Evolutionary conservation across 2,113 vertebrate species (phyloP), one percentile per base, ranked within the genome.

Genomic region (Paedocypris sp.): DNA sequence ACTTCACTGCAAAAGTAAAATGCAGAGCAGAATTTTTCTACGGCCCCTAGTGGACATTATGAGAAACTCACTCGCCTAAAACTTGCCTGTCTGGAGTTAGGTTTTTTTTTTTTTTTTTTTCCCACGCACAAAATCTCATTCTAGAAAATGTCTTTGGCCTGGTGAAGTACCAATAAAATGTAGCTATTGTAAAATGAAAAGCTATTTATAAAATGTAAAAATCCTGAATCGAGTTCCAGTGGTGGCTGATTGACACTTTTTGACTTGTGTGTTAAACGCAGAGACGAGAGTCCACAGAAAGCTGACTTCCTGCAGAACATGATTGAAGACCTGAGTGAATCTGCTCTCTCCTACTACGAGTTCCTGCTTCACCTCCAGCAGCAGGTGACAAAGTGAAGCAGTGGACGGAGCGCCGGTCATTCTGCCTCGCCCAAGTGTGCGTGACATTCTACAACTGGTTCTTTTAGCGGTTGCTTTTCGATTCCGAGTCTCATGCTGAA

Each of bases 251-350:
- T 58, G 38, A 31, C 13, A 11, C 15, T 3, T 31, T 12, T 8
- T 23, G 12, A 33, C n/a, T n/a, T n/a, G 1, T 16, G 15, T 22
- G 12, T 18, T 18, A 7, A 18, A 39, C 0, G 6, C 23, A 98
- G 93, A 85, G 92, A 97, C 46, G 92, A 98, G 67, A 92, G 87
- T 78, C 90, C 88, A 63, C 70, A 89, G 79, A 97, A 94, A 78
- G 66, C 86, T 67, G 82, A 67, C 73, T 94, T 98, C 72, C 87
- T 97, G 77, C 94, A 97, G 82, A 89, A 86, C 75, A 89, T 98
- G 92, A 88, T 98, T 49, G 94, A 98, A 85, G 94, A 98, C 83
- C 85, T 92, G 72, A 98, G 93, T 46, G 94, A 97, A 81, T 97
- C 94, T 28, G 93, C 94, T 36, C 80, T 98, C 78, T 97, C 94